Evolutionary conservation across 2,797 vertebrate species (phyloP).

Genomic region (Monodelphis domestica): DNA sequence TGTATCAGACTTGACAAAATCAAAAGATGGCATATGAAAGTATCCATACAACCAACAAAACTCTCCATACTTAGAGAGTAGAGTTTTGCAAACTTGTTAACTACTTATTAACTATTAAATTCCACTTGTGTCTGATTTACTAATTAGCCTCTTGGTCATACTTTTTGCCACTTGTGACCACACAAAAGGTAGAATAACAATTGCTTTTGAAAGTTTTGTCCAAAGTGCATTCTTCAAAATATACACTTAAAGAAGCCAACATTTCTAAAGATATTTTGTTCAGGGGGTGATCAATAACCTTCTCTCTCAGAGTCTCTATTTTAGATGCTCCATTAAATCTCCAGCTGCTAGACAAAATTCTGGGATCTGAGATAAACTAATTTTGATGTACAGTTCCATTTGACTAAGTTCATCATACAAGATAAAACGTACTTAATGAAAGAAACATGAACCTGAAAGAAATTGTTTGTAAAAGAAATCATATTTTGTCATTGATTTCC

Average conservation of each 20-base stretch:
- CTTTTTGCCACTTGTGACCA: background rate
- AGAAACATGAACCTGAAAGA: background rate
- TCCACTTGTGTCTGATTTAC: background rate
- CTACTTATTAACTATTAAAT: conserved; percentile 24
- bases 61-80: background rate
- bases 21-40: background rate
- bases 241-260: background rate
- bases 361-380: background rate
- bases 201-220: conserved; percentile 22
- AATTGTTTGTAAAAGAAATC: background rate
- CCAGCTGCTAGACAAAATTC: background rate
- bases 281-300: background rate
- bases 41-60: background rate
- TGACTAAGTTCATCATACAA: background rate
- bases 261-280: background rate
- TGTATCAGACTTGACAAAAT: background rate
- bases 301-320: background rate
- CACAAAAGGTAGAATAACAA: background rate
- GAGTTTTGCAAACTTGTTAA: background rate
- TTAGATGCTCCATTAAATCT: conserved; percentile 18
- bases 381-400: background rate
- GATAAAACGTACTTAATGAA: background rate
- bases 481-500: background rate
- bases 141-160: conserved; percentile 22
- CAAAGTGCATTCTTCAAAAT: conserved; percentile 13